phyloP scores from a whole-genome alignment of 1,140 invertebrate genomes.

The Zaprionus davidi region DNA sequence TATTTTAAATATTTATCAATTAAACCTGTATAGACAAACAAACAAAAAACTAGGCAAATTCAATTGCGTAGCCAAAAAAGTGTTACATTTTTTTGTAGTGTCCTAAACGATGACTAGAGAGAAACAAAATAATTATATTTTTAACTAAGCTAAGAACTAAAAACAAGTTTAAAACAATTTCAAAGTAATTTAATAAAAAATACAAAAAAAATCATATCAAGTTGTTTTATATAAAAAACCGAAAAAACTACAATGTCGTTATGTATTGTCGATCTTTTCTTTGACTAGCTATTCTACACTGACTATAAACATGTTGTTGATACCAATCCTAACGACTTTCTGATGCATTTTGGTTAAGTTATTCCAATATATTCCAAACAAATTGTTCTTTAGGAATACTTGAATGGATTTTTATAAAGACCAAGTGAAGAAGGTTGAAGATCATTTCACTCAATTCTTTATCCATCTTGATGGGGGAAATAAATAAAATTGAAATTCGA shows the following conservation, averaged over 20 bases:
- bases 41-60: conserved; percentile 54
- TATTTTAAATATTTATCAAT: conserved; percentile 25
- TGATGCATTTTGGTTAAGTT: no score
- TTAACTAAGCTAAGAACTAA: conserved; percentile 59
- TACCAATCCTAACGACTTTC: no score
- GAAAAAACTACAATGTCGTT: background rate
- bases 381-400: no score
- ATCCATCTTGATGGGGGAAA: background rate
- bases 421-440: background rate
- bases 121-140: conserved; percentile 56
- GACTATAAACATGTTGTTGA: no score
- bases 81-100: conserved; percentile 61
- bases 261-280: no score
- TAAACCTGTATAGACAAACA: conserved; percentile 31
- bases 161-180: conserved; percentile 47
- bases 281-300: no score
- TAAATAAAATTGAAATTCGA: conserved; percentile 8
- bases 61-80: conserved; percentile 61
- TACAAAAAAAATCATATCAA: conserved; percentile 6
- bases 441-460: background rate
- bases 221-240: background rate
- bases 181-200: conserved; percentile 54
- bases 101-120: conserved; percentile 44
- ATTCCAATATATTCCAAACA: no score
- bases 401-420: no score